phyloP scores from a whole-genome alignment of 2,113 vertebrate genomes.

The Cavia aperea region DNA sequence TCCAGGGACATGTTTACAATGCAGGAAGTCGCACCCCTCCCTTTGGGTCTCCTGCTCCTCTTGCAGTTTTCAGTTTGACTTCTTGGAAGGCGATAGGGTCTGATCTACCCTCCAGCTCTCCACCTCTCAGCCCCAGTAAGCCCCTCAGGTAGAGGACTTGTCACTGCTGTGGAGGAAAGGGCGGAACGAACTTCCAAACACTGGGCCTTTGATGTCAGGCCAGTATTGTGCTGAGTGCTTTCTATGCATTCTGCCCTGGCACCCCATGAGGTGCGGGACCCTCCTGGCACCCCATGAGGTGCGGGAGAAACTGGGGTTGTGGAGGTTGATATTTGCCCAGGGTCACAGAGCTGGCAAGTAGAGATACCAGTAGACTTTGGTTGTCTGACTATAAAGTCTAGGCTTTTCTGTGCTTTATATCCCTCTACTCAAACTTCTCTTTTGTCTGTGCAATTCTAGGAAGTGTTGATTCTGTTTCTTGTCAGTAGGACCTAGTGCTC shows the following conservation, averaged over 20 bases:
- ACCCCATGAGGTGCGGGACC: neutral
- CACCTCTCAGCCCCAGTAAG: neutral
- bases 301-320: neutral
- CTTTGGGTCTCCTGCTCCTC: neutral
- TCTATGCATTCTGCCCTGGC: neutral
- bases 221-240: no score
- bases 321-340: neutral
- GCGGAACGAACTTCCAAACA: neutral
- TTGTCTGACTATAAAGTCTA: neutral
- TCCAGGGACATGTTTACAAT: neutral
- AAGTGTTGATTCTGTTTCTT: conserved; percentile 57
- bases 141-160: neutral
- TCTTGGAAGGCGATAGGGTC: neutral
- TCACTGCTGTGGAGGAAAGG: neutral
- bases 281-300: neutral
- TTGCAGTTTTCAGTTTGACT: neutral
- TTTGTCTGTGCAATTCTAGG: conserved; percentile 43
- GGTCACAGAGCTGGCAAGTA: neutral
- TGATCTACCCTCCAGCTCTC: neutral
- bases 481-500: conserved; percentile 13
- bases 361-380: neutral
- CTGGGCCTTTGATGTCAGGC: neutral
- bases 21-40: neutral
- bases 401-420: conserved; percentile 48
- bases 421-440: neutral